A percentile compares a stretch with the other conserved stretches of the same genome.
Conservation (phyloP, 2,888 invertebrate species). For the Pristionchus entomophagus region DNA sequence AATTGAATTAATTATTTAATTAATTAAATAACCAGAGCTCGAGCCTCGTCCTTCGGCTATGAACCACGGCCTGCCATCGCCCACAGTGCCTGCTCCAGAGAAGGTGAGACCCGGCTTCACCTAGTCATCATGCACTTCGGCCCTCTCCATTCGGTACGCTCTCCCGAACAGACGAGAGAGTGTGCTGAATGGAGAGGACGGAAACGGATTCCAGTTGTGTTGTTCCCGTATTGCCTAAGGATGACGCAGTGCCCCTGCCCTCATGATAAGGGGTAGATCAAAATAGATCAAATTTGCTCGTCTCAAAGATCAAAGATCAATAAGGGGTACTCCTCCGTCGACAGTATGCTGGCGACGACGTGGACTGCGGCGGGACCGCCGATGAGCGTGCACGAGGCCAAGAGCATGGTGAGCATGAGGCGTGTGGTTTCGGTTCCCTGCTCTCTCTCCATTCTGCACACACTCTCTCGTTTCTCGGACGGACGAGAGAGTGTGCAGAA, state of each 20-base stretch:
- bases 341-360: slow-evolving; percentile 39
- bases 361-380: slow-evolving; percentile 49
- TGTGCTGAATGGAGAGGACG: neutral
- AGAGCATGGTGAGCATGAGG: slow-evolving; percentile 55
- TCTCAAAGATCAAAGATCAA: too few species aligned
- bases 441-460: too few species aligned
- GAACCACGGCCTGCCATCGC: neutral
- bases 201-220: neutral
- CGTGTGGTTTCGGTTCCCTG: too few species aligned
- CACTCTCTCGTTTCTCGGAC: too few species aligned
- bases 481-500: too few species aligned
- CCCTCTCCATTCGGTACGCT: too few species aligned
- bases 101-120: neutral
- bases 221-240: neutral
- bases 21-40: too few species aligned
- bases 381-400: slow-evolving; percentile 52
- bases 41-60: slow-evolving; percentile 3
- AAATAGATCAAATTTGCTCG: too few species aligned
- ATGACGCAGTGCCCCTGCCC: neutral
- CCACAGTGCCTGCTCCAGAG: neutral
- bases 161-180: neutral
- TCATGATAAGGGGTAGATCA: too few species aligned
- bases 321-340: slow-evolving; percentile 39
- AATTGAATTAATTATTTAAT: too few species aligned
- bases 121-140: neutral